These are phyloP conservation scores for Erpornis zantholeuca DNA, from an alignment of 2,113 vertebrate species.

Conservation along the genomic window DNA sequence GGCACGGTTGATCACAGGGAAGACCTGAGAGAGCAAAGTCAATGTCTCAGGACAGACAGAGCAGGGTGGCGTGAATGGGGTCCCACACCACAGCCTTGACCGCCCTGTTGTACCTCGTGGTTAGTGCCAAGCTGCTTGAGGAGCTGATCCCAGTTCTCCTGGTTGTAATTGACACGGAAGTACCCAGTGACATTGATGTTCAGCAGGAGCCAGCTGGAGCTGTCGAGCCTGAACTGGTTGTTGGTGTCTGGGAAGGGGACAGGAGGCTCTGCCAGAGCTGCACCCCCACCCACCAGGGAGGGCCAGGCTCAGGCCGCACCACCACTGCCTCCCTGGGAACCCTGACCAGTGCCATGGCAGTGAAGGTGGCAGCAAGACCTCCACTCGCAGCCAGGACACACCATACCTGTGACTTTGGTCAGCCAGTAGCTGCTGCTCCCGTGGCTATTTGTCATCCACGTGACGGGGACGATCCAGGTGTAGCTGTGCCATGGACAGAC, in stretches of 20 bases:
- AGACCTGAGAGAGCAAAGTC: conserved; percentile 63
- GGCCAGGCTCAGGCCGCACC: neutral
- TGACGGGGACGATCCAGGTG: conserved; percentile 83
- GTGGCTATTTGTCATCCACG: neutral
- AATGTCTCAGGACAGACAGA: neutral
- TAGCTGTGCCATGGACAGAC: conserved; percentile 73
- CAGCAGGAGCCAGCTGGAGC: conserved; percentile 75
- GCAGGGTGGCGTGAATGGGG: fast-evolving
- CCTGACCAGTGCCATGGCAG: fast-evolving
- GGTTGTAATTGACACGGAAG: conserved; percentile 92
- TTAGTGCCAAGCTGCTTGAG: neutral
- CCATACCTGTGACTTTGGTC: conserved; percentile 10
- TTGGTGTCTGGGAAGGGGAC: neutral
- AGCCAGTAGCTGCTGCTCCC: conserved; percentile 53
- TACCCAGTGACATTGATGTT: conserved; percentile 83
- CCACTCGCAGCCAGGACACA: fast-evolving
- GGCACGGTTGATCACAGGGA: conserved; percentile 88
- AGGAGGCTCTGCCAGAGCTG: neutral
- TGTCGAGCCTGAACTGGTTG: fast-evolving
- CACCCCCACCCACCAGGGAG: fast-evolving
- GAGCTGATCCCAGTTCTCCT: conserved; percentile 81
- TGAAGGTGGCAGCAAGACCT: neutral
- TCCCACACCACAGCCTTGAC: fast-evolving
- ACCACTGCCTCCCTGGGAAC: fast-evolving
- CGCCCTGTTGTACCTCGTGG: conserved; percentile 29